Evolutionary conservation across 2,888 invertebrate species (phyloP).

Genomic region (Leptopilina syphax): DNA sequence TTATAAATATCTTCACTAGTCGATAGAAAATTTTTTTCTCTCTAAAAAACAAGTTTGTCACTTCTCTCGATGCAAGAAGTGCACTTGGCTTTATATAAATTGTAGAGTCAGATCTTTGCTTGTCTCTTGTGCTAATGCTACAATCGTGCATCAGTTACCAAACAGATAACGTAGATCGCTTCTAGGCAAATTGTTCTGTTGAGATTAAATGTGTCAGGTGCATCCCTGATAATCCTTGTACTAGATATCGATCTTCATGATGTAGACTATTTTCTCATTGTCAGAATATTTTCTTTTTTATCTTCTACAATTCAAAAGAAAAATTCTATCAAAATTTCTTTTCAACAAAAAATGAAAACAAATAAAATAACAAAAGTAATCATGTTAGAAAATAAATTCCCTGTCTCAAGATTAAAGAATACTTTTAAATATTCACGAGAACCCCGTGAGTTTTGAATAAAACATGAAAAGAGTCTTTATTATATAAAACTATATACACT

Average conservation of each 20-base stretch:
- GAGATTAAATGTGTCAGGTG: conserved; percentile 13
- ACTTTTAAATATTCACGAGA: not conserved
- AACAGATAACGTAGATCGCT: not conserved
- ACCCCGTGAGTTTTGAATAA: too few species aligned
- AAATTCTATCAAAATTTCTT: too few species aligned
- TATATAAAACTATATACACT: too few species aligned
- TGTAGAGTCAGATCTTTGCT: conserved; percentile 2
- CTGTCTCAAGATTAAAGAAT: not conserved
- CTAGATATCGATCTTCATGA: not conserved
- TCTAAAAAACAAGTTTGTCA: not conserved
- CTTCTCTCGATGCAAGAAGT: not conserved
- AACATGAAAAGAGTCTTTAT: too few species aligned
- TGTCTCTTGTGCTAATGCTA: conserved; percentile 6
- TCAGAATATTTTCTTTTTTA: not conserved
- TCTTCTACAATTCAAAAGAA: too few species aligned
- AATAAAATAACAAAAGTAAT: too few species aligned
- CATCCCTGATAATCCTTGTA: not conserved
- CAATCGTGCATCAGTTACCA: not conserved
- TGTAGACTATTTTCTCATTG: not conserved
- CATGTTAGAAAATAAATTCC: too few species aligned
- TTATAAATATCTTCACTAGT: not conserved
- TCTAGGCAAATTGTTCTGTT: not conserved
- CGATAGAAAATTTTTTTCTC: not conserved
- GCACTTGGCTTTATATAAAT: not conserved
- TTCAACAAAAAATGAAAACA: too few species aligned